These are phyloP conservation scores for Jordanella pulchra DNA, from an alignment of 2,797 vertebrate genomes.

Conservation along the genomic window DNA sequence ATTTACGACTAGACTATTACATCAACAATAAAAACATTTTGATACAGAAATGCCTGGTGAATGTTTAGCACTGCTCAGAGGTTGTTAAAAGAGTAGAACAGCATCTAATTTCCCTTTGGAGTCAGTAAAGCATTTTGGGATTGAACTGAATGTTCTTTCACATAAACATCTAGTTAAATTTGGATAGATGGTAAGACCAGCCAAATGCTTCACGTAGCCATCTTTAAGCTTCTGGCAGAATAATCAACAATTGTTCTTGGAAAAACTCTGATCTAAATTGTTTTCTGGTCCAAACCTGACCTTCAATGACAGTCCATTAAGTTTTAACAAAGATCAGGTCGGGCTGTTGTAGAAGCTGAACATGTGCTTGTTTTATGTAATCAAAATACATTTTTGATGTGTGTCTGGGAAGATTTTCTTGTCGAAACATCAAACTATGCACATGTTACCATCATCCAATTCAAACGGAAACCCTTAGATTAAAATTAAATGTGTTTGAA, in stretches of 20 bases:
- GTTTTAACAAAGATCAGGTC: neutral
- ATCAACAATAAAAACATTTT: neutral
- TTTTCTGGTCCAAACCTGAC: neutral
- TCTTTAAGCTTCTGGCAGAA: neutral
- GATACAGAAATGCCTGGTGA: too few relatives aligned
- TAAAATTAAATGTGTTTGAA: neutral
- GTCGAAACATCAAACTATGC: neutral
- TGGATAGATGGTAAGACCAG: too few relatives aligned
- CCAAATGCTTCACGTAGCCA: too few relatives aligned
- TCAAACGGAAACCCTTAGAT: neutral
- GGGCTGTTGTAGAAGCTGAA: neutral
- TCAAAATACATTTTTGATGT: neutral
- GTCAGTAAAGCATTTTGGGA: too few relatives aligned
- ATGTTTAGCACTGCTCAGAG: too few relatives aligned
- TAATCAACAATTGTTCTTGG: neutral
- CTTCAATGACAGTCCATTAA: neutral
- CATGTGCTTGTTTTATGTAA: neutral
- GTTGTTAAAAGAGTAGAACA: too few relatives aligned
- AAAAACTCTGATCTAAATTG: neutral
- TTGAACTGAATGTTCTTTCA: too few relatives aligned
- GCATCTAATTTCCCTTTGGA: too few relatives aligned
- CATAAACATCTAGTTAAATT: neutral
- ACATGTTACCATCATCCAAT: neutral
- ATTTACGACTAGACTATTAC: neutral
- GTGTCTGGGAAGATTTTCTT: neutral